Evolutionary conservation across 2,797 vertebrate species (phyloP), one percentile per base, ranked within the genome.

Genomic region (Dromococcyx pavoninus): DNA sequence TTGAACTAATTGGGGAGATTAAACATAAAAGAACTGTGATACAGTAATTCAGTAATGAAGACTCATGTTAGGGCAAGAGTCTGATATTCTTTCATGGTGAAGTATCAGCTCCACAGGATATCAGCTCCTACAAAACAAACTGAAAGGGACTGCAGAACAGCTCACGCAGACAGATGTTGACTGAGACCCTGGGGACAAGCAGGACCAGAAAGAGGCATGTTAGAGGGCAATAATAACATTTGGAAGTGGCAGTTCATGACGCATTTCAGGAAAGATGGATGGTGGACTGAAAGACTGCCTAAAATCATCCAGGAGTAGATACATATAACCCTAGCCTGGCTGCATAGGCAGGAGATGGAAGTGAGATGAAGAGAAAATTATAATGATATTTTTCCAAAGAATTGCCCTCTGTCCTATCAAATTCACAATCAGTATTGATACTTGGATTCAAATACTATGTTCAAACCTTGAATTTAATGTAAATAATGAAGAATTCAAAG

Each of bases 1-100:
- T 92, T 65, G 74, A 84, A 64, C 22, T 71, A 94, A 91, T 53
- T 86, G 77, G 73, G 82, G 32, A 86, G 86, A 91, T 92, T 89
- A 94, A 89, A 81, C 51, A 8, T 72, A 76, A 86, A 88, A 95
- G 44, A 15, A 41, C 60, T 0, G 0, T 18, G 70, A 73, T 90
- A 71, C 22, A 91, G 53, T 41, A 53, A 74, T 85, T 90, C 60
- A 61, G 57, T 95, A 86, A 86, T 61, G 76, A 88, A 82, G 64
- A 58, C 57, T 66, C 60, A 4, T 21, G 17, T 37, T 75, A 75
- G 19, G n/a, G 54, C 30, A 81, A 78, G 76, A 88, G 46, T 28
- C 48, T 67, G 43, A 60, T 86, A 66, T 80, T 75, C 48, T 83
- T 86, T 70, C 58, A 39, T n/a, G n/a, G 58, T 73, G 54, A 66